phyloP scores from a whole-genome alignment of 2,113 vertebrate species.

The Rattus norvegicus region GRCr8 NC_086026.1:95417501-95418000 shows the following conservation, averaged over 20 bases:
- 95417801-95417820: not conserved
- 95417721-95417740: too few species aligned
- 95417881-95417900: not conserved
- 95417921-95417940: slow-evolving; percentile 1
- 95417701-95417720: not conserved
- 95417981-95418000: not conserved
- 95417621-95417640: not conserved
- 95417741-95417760: not conserved
- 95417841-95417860: not conserved
- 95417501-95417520: not conserved
- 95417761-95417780: not conserved
- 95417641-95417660: too few species aligned
- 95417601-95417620: too few species aligned
- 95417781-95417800: not conserved
- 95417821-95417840: not conserved
- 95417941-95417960: not conserved
- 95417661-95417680: not conserved
- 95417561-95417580: not conserved
- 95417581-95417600: too few species aligned
- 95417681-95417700: not conserved
- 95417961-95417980: not conserved
- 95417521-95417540: not conserved
- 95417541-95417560: not conserved
- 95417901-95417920: not conserved
- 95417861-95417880: slow-evolving; percentile 2